A percentile compares a stretch with the other conserved stretches of the same genome.
Conservation (phyloP, 2,797 vertebrate genomes). For the Mionectes olivaceus region DNA sequence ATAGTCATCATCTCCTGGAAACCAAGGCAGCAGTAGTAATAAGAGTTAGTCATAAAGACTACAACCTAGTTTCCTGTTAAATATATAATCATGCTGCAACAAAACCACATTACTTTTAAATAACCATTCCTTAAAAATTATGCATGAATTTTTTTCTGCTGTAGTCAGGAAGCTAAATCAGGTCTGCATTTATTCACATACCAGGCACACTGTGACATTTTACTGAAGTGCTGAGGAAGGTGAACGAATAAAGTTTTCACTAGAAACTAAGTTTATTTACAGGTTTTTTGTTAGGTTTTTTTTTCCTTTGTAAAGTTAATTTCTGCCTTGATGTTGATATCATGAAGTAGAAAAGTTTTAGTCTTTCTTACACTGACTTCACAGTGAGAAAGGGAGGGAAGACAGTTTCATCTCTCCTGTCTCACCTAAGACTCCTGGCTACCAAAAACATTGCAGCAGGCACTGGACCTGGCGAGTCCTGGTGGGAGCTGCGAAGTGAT, state of each 20-base stretch:
- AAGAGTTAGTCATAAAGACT: conserved; percentile 50
- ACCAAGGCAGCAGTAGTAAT: not conserved
- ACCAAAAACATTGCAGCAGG: not conserved
- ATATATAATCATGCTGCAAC: conserved; percentile 45
- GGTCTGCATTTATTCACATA: not conserved
- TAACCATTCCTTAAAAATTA: conserved; percentile 40
- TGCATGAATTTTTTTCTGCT: not conserved
- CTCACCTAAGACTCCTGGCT: not conserved
- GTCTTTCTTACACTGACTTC: not conserved
- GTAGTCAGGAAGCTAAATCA: not conserved
- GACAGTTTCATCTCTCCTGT: too few species aligned
- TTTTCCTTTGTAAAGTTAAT: not conserved
- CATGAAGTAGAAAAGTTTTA: not conserved
- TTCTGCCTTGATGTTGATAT: not conserved
- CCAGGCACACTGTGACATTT: not conserved
- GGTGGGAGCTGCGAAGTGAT: not conserved
- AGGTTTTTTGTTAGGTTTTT: not conserved
- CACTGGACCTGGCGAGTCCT: not conserved
- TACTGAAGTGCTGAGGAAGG: not conserved
- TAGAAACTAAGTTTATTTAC: not conserved
- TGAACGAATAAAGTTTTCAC: not conserved
- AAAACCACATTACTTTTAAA: conserved; percentile 49
- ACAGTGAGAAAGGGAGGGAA: not conserved
- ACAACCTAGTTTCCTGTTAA: conserved; percentile 42
- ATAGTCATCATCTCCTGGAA: conserved; percentile 39